Conservation (phyloP, 1,140 invertebrate genomes). For the Nebria ingens region DNA sequence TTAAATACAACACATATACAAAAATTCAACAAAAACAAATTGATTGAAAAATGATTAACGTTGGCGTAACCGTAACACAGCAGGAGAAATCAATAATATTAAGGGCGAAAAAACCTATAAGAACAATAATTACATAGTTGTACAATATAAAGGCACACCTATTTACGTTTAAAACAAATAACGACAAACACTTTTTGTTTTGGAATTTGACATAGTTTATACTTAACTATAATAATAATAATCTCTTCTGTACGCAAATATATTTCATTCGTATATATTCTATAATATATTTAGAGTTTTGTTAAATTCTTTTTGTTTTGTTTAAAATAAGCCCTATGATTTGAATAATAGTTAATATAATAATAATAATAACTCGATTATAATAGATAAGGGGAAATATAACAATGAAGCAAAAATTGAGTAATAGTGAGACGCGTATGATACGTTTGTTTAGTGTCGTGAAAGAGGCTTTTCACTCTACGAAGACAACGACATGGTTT, state of each 20-base stretch:
- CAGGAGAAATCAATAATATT: neutral
- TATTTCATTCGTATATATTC: too few species aligned
- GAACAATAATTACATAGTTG: constrained; percentile 15
- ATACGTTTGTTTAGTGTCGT: constrained; percentile 8
- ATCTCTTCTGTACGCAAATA: neutral
- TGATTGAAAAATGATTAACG: neutral
- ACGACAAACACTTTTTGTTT: constrained; percentile 16
- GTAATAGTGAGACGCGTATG: constrained; percentile 2
- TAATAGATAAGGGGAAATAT: too few species aligned
- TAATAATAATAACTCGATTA: too few species aligned
- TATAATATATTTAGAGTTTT: too few species aligned
- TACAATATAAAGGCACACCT: constrained; percentile 29
- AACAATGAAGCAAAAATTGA: neutral
- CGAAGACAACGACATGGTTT: constrained; percentile 2
- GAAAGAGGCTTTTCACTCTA: neutral
- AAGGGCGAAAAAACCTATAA: neutral
- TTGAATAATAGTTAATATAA: too few species aligned
- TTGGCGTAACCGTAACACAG: constrained; percentile 5
- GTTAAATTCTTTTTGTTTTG: too few species aligned
- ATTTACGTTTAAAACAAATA: constrained; percentile 13
- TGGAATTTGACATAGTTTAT: constrained; percentile 15
- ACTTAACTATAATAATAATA: constrained; percentile 12
- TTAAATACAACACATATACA: too few species aligned
- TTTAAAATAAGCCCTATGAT: too few species aligned
- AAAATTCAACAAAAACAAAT: neutral